Base-by-base conservation (phyloP, 2,797 vertebrate genomes). In the Enteromius thamalakanensis region DNA sequence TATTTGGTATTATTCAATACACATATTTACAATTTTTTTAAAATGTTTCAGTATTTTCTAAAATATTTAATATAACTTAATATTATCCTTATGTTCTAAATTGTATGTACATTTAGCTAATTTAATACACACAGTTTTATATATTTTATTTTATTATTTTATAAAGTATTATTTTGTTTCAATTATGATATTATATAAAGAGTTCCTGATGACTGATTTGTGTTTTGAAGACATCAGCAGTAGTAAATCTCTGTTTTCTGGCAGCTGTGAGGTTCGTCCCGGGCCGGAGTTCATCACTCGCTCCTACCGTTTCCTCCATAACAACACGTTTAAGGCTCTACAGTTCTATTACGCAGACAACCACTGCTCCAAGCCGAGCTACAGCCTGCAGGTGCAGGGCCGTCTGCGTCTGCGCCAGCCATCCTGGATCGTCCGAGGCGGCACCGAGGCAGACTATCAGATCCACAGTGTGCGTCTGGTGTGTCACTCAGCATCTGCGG, bases 341-440 rank as follows among this genome's bases (percentile, higher is more conserved):
- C 98, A 98, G 94, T 98, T 98, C 91, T 98, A 98, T 83, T 99
- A 99, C 0, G 93, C 96, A 1, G 96, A 97, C 93, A 97, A 98
- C 88, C 97, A 96, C 89, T 99, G 97, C 94, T 97, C 96, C n/a
- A 93, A 90, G 60, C 98, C 98, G 82, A 95, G 92, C 82, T 97
- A 99, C 91, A 97, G 97, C 0, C 93, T 99, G 81, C 93, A 97
- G 40, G 92, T 96, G 76, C 93, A 94, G 0, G 98, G 98, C 40
- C 96, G 97, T 21, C 93, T 98, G 65, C 96, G 96, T 3, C 91
- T 98, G 1, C 97, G 96, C 2, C 97, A 99, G 90, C 96, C 97
- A 5, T 99, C 98, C 85, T 99, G 98, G 98, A 98, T 99, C 93
- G 96, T 97, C 83, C 96, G 97, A 0, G 98, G 98, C 0, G 97